Base-by-base conservation (phyloP, 2,113 vertebrate genomes). In the Hemibagrus wyckioides region DNA sequence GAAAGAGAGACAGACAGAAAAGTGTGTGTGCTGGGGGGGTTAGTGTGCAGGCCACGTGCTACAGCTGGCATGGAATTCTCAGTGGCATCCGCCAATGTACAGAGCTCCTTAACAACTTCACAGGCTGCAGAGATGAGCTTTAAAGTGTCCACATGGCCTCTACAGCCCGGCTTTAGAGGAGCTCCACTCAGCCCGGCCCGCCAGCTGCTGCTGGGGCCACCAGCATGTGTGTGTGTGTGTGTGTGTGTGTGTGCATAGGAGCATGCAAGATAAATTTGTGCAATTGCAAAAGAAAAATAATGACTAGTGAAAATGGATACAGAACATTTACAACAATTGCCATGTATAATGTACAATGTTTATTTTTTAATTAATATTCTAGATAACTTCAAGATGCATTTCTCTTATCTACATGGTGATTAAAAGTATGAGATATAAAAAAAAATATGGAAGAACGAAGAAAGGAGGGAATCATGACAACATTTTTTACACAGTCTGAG, bases 61-160 rank as follows among this genome's bases (percentile, higher is more conserved):
- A 95, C 94, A 95, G 94, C 95, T 95, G 94, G 95, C 93, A 93
- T 90, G 92, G 94, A 94, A 94, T 95, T 95, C 93, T 93, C 94
- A 94, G 94, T 94, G 93, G 94, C 94, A 95, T 94, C 94, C 93
- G 94, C 92, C 93, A 94, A 93, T 94, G 93, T 94, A 94, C 93
- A 94, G 93, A 95, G 94, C 94, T 95, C 94, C 94, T 95, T 95
- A 94, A 95, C 95, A 95, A 95, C 94, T 95, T 95, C 94, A 95
- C 94, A 95, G 94, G 93, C 94, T 94, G 94, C 93, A 95, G 93
- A 95, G 95, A 95, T 92, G 92, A 94, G 95, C 94, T 95, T 95
- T 95, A 95, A 95, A 95, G 94, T 94, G 94, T 93, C 94, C 95
- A 94, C 94, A 95, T 95, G 94, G 95, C 93, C 93, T 94, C 93